A percentile compares a stretch with the other conserved stretches of the same genome.
These are phyloP conservation scores for Mirounga angustirostris DNA, from an alignment of 2,113 vertebrate genomes.

Conservation along the genomic window DNA sequence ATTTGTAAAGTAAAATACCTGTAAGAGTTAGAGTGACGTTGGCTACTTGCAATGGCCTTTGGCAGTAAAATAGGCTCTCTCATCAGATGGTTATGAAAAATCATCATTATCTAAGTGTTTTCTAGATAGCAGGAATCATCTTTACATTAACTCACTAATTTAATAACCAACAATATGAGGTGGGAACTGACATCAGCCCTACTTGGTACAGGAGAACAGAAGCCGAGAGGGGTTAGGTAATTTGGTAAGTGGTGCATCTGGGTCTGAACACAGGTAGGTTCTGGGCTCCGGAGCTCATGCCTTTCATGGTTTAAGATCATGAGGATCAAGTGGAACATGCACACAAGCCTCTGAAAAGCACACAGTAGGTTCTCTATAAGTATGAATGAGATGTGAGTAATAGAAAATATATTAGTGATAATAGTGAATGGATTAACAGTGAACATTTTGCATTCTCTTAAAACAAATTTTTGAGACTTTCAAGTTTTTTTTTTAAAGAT, in stretches of 20 bases:
- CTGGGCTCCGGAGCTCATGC: not conserved
- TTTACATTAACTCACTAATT: not conserved
- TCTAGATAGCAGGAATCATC: not conserved
- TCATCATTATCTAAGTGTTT: not conserved
- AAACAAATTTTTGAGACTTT: not conserved
- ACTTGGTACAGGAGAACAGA: not conserved
- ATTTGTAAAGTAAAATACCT: not conserved
- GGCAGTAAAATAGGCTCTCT: not conserved
- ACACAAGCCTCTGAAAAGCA: not conserved
- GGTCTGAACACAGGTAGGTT: not conserved
- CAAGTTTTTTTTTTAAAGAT: not conserved
- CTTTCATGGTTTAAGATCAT: not conserved
- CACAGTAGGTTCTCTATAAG: not conserved
- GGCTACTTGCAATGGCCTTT: not conserved
- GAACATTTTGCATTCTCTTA: slow-evolving; percentile 36
- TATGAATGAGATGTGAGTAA: not conserved
- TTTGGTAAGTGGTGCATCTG: not conserved
- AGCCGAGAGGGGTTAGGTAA: not conserved
- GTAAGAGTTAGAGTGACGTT: not conserved
- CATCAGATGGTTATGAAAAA: not conserved
- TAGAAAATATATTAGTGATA: not conserved
- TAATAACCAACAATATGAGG: not conserved
- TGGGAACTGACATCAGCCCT: not conserved
- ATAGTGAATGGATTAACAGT: not conserved
- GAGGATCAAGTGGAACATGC: not conserved